Conservation (phyloP, 37 sponge, comb jelly and placozoan genomes). For the Dysidea cf. avara region DNA sequence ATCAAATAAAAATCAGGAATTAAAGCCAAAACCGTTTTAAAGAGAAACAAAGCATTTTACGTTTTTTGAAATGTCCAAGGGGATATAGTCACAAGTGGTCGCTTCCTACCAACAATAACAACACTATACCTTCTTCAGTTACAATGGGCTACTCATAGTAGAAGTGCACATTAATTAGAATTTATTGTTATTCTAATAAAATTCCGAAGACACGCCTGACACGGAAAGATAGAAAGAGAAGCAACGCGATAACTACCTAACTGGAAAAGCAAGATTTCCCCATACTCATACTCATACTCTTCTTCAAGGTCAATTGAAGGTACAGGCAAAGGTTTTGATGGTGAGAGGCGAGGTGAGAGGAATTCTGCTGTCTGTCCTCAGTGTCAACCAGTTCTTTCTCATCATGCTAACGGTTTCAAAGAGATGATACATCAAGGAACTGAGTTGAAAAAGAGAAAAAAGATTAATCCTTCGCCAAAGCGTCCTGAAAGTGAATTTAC, state of each 20-base stretch:
- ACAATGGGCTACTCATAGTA: no score
- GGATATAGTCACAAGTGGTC: no score
- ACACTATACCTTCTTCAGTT: no score
- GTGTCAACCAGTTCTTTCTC: background rate
- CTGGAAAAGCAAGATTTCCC: slow-evolving; percentile 1
- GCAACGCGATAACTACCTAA: background rate
- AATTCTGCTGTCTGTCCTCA: background rate
- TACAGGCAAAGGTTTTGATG: no score
- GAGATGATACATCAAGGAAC: slow-evolving; percentile 6
- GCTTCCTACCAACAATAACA: no score
- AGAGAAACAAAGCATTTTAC: no score
- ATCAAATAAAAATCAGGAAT: no score
- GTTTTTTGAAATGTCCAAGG: no score
- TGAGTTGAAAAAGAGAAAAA: slow-evolving; percentile 10
- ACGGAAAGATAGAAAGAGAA: background rate
- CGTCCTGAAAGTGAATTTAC: background rate
- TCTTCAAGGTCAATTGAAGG: background rate
- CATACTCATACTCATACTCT: background rate
- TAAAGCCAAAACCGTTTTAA: no score
- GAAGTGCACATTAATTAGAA: no score
- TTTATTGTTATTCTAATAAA: no score
- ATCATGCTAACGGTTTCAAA: background rate
- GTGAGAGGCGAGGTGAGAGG: no score
- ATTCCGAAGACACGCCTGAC: slow-evolving; percentile 2
- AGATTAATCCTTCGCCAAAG: background rate